Evolutionary conservation across 2,888 invertebrate genomes (phyloP).

Genomic region (Drosophila mimetica): DNA sequence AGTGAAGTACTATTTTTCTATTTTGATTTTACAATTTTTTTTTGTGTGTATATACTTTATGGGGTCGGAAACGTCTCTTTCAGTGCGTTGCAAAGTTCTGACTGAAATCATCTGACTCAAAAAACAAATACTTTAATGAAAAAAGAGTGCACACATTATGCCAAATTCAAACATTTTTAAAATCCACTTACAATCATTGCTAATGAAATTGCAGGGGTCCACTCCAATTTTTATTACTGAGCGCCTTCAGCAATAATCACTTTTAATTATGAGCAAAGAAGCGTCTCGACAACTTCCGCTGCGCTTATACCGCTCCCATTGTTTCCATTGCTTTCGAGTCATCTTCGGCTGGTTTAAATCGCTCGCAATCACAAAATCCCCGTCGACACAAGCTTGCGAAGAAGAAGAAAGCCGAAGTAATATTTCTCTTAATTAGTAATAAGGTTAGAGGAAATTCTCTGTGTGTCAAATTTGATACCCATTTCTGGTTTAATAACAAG

Average conservation of each 20-base stretch:
- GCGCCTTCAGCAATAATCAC: slow-evolving; percentile 65
- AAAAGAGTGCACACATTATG: too few relatives aligned
- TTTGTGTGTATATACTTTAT: too few relatives aligned
- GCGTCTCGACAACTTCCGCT: slow-evolving; percentile 76
- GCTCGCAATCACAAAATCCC: background rate
- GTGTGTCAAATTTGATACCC: too few relatives aligned
- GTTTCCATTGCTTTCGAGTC: slow-evolving; percentile 58
- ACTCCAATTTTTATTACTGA: slow-evolving; percentile 22
- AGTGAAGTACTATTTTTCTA: too few relatives aligned
- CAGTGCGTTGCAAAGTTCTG: too few relatives aligned
- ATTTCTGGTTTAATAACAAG: too few relatives aligned
- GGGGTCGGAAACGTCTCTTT: too few relatives aligned
- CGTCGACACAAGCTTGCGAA: background rate
- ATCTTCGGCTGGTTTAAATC: slow-evolving; percentile 16
- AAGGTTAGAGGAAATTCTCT: background rate
- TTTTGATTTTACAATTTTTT: too few relatives aligned
- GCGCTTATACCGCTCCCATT: slow-evolving; percentile 55
- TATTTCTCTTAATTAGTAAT: background rate
- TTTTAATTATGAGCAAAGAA: slow-evolving; percentile 76
- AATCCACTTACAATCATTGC: too few relatives aligned
- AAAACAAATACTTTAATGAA: too few relatives aligned
- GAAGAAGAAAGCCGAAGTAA: background rate
- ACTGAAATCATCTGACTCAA: too few relatives aligned
- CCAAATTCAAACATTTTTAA: too few relatives aligned
- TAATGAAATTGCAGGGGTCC: background rate